A percentile compares a stretch with the other conserved stretches of the same genome.
Evolutionary conservation across 2,113 vertebrate genomes (phyloP).

Genomic region (Manacus vitellinus): DNA sequence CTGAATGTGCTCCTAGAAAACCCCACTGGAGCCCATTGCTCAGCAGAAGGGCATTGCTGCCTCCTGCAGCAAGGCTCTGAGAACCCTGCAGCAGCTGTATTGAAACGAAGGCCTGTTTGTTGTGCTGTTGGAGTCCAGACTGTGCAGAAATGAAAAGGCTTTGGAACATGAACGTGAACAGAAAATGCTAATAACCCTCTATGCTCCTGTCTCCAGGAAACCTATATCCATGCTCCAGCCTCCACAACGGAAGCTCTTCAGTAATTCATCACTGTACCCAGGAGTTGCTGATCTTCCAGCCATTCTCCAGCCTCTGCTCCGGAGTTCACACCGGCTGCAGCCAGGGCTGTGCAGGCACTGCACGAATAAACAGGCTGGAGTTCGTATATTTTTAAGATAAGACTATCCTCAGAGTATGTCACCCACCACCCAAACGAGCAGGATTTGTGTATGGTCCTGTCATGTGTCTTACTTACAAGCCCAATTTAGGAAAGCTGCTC

Average conservation of each 20-base stretch:
- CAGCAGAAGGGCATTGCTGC: background rate
- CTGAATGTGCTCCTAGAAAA: background rate
- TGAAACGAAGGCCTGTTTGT: background rate
- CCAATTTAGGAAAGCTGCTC: background rate
- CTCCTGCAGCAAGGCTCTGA: background rate
- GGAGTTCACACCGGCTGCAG: rapidly evolving
- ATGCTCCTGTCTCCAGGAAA: background rate
- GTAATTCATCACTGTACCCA: background rate
- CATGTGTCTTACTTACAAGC: background rate
- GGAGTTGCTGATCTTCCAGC: background rate
- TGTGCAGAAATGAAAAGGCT: background rate
- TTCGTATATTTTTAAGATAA: background rate
- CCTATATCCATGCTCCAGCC: background rate
- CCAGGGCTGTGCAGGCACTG: background rate
- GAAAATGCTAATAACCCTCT: background rate
- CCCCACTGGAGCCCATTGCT: background rate
- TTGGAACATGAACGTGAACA: background rate
- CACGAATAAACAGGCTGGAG: background rate
- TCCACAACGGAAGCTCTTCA: background rate
- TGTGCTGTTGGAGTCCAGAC: background rate
- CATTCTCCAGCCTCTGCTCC: background rate
- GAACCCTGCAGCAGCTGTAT: background rate
- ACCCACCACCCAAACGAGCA: background rate
- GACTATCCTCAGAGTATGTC: background rate
- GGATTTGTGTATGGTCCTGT: background rate